Evolutionary conservation across 2,113 vertebrate species (phyloP), one percentile per base, ranked within the genome.

Genomic region (Alosa alosa): DNA sequence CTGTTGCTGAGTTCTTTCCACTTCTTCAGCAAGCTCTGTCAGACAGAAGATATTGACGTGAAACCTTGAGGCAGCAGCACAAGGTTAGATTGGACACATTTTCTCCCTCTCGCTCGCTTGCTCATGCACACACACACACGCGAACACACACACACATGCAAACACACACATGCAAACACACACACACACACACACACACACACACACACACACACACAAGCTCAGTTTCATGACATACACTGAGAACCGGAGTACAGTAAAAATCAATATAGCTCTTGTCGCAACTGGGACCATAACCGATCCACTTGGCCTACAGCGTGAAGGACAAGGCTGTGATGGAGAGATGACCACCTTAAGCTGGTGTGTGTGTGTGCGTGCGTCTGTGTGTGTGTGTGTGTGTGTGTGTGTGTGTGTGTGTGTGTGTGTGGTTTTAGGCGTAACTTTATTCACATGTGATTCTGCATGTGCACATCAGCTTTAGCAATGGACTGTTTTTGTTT

Each of bases 31-130:
- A 15, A 78, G 36, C 72, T 11, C 72, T 39, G 31, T 39, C 72
- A 78, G 72, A 78, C 36, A 39, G 36, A 10, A 78, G 25, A 72
- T 39, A 78, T 78, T 78, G 36, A 39, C 13, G 11, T 78, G 72
- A 39, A 78, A 78, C 31, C 72, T 78, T 78, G 72, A 78, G 31
- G 72, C 72, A 78, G 72, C 72, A 17, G 36, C 25, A 39, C 72
- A 78, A 78, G 72, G 72, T 78, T 78, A 39, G 72, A 78, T 78
- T 78, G 72, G 72, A 78, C 72, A 78, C 72, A 39, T 78, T 78
- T 39, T 78, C 31, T 36, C 25, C 13, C 64, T 41, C 72, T 78
- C 31, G 11, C 10, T 78, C 13, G 10, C 11, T 36, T 8, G 4
- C 60, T 9, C 60, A 25, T 0, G 7, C 72, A 41, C 9, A 36